Evolutionary conservation across 2,113 vertebrate genomes (phyloP).

Genomic region (Plotosus lineatus): DNA sequence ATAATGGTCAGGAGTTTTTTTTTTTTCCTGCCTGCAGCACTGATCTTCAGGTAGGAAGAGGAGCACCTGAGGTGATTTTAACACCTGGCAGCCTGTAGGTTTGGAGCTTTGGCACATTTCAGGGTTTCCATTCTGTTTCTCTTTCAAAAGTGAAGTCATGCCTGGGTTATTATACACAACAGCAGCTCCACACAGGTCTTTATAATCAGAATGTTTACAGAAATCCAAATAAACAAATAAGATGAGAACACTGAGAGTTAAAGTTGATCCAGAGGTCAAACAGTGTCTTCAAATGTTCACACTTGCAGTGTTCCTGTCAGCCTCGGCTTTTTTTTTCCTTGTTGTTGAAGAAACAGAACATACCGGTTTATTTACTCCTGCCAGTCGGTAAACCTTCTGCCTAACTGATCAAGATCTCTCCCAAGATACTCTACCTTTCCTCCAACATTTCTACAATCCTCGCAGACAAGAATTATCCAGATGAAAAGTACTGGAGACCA

Average conservation of each 20-base stretch:
- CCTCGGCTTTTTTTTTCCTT: neutral
- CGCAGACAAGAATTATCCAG: neutral
- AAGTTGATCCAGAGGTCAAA: neutral
- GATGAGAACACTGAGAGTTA: neutral
- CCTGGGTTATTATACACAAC: neutral
- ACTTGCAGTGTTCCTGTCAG: neutral
- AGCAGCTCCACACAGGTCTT: neutral
- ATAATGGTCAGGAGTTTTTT: neutral
- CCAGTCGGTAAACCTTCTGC: neutral
- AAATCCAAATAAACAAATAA: neutral
- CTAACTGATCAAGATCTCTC: neutral
- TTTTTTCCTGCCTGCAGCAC: neutral
- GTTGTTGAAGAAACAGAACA: neutral
- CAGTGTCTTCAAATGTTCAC: neutral
- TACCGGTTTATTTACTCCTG: slow-evolving; percentile 17
- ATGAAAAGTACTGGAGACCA: neutral
- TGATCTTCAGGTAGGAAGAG: neutral
- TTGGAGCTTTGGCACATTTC: neutral
- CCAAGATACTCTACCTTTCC: neutral
- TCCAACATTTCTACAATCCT: neutral
- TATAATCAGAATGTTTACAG: neutral
- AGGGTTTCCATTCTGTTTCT: neutral
- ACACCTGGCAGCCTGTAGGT: no score
- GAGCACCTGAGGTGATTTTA: neutral
- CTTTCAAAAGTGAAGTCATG: neutral